Base-by-base conservation (phyloP, 2,888 invertebrate species). In the Microchrysa polita region DNA sequence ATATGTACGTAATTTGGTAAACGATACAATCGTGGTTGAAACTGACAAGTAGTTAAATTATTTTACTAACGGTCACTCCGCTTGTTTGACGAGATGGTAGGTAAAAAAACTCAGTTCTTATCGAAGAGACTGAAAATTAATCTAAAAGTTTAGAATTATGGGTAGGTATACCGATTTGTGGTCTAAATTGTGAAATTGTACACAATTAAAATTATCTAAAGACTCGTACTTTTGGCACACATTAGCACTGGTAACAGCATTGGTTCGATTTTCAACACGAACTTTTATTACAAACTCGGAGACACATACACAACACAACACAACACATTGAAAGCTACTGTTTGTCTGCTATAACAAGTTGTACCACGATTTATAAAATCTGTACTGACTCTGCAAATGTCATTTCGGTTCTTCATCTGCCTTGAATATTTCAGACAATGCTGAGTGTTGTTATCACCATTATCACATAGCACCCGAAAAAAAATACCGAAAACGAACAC, bases 281-380 rank as follows among this genome's bases (percentile, higher is more conserved):
- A 55, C 18, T 55, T 55, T 4, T 5, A 55, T 60, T 40, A 16
- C 61, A 61, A n/a, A 61, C 16, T n/a, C n/a, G n/a, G n/a, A n/a
- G n/a, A 61, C 61, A 61, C 61, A 40, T 61, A 5, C 34, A 40
- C 61, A 10, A n/a, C n/a, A n/a, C n/a, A 60, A 61, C 61, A 23
- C 40, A 9, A 16, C 61, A 61, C 61, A n/a, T n/a, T 10, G 61
- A 9, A 12, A 40, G 18, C 7, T 2, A 10, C 14, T n/a, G 52
- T 52, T 14, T 22, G 7, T 7, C 14, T 55, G 18, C 55, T 55
- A 34, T 40, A 60, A 27, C 27, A 40, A 61, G 61, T 61, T 7
- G n/a, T 61, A 23, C 40, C n/a, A 40, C 61, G 40, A 61, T 40
- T 40, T 16, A 18, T 23, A 40, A 61, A 18, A 61, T 40, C 10